Evolutionary conservation across 2,113 vertebrate species (phyloP), one percentile per base, ranked within the genome.

Genomic region (Brachirus orientalis): DNA sequence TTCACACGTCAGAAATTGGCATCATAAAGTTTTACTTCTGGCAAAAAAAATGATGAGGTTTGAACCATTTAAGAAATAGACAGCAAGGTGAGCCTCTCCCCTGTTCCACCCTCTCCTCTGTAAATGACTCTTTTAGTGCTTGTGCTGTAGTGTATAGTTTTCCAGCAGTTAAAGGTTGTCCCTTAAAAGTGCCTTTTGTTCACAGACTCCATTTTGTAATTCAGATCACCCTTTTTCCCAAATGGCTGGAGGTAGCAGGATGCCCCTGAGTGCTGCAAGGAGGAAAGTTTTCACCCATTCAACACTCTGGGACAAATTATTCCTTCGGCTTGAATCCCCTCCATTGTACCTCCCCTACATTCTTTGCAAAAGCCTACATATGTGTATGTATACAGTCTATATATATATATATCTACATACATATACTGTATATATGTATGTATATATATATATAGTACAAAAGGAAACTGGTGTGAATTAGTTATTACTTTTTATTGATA

Each of bases 111-210:
- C 71, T 58, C 73, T 45, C 82, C 80, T 82, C 85, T 91, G 90
- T 93, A 92, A 91, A 92, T 92, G 79, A 89, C 86, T 91, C 89
- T 89, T 83, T 77, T 90, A 91, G 92, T 93, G 88, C 88, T 93
- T 77, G 91, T 93, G 92, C 89, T 82, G 92, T 92, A 92, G 91
- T 92, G 90, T 92, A 88, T 90, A 90, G 88, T 91, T 92, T 90
- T 84, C 90, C 88, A 93, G 92, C 90, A 92, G 91, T 92, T 92
- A 92, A 94, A 94, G 90, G 93, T 94, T 90, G 92, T 94, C 92
- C 90, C 89, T 92, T 92, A 91, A 94, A 93, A 93, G 93, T 94
- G 93, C 92, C 93, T 94, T 93, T 93, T 93, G 93, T 93, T 92
- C 91, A 92, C 91, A 92, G 90, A 91, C 84, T 90, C 88, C 90